Conservation (phyloP, 2,797 vertebrate genomes). For the Serranus cabrilla region DNA sequence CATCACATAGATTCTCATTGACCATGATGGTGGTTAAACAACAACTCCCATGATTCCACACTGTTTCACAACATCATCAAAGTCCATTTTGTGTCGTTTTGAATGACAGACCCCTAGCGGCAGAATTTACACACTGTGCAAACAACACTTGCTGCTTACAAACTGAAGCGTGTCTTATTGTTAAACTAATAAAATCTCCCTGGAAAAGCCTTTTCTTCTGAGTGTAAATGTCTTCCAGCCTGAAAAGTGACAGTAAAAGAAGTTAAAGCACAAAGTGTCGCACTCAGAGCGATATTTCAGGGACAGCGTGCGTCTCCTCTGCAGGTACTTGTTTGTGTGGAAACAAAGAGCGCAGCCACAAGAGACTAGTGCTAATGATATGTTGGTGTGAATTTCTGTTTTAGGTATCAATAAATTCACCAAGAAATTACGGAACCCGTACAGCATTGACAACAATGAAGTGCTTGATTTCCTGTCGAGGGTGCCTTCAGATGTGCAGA, state of each 20-base stretch:
- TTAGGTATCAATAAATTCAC: conserved; percentile 99
- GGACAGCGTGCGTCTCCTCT: conserved; percentile 60
- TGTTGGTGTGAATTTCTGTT: conserved; percentile 76
- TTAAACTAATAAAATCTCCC: background rate
- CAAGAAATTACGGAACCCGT: conserved; percentile 98
- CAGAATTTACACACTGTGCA: too few relatives aligned
- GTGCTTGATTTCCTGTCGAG: conserved; percentile 97
- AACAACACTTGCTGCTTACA: too few relatives aligned
- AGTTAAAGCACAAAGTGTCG: conserved; percentile 1
- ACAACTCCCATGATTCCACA: too few relatives aligned
- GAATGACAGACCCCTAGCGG: too few relatives aligned
- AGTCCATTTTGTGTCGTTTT: too few relatives aligned
- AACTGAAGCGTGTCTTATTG: background rate
- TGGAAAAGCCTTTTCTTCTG: background rate
- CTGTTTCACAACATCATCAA: too few relatives aligned
- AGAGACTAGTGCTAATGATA: conserved; percentile 76
- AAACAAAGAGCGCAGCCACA: conserved; percentile 74
- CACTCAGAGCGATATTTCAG: conserved; percentile 36
- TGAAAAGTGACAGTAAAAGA: conserved; percentile 60
- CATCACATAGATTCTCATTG: too few relatives aligned
- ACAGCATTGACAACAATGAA: conserved; percentile 96
- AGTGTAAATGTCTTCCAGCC: conserved; percentile 9
- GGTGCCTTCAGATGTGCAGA: conserved; percentile 98
- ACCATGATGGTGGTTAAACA: too few relatives aligned
- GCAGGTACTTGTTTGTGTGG: conserved; percentile 75